A percentile compares a stretch with the other conserved stretches of the same genome.
Conservation (phyloP, 1,140 invertebrate genomes). For the Cydia splendana region DNA sequence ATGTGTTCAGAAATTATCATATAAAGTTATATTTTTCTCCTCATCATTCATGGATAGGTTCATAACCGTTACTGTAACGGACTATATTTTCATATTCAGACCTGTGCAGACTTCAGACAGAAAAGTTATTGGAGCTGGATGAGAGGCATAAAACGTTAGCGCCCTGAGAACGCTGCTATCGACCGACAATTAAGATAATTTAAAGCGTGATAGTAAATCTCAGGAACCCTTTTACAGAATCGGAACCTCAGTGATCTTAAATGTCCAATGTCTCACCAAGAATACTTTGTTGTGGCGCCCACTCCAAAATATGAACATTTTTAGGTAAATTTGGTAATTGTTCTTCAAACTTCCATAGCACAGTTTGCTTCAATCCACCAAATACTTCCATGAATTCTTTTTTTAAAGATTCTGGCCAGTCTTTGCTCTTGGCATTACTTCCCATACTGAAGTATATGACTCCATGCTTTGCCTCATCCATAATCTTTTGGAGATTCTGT, state of each 20-base stretch:
- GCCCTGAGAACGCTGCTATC: too few species aligned
- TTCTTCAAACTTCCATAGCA: constrained; percentile 64
- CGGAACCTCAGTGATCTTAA: neutral
- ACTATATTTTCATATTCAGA: too few species aligned
- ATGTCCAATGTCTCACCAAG: constrained; percentile 41
- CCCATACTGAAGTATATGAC: constrained; percentile 83
- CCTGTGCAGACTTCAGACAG: too few species aligned
- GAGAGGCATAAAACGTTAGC: too few species aligned
- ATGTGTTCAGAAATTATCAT: too few species aligned
- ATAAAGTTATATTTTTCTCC: too few species aligned
- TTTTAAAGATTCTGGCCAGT: constrained; percentile 46
- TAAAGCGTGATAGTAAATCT: too few species aligned
- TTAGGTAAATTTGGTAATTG: constrained; percentile 44
- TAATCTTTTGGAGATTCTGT: constrained; percentile 76
- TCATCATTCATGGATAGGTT: too few species aligned
- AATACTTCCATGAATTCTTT: constrained; percentile 47
- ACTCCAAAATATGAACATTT: constrained; percentile 54
- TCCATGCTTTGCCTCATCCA: constrained; percentile 79
- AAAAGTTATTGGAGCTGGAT: too few species aligned
- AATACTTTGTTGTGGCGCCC: constrained; percentile 57
- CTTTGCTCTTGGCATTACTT: constrained; percentile 79
- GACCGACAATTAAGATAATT: too few species aligned
- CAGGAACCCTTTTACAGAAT: neutral
- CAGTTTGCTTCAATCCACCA: constrained; percentile 49
- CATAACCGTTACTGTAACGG: too few species aligned